These are phyloP conservation scores for Aleiodes alternator DNA, from an alignment of 2,888 invertebrate genomes.

Conservation along the genomic window DNA sequence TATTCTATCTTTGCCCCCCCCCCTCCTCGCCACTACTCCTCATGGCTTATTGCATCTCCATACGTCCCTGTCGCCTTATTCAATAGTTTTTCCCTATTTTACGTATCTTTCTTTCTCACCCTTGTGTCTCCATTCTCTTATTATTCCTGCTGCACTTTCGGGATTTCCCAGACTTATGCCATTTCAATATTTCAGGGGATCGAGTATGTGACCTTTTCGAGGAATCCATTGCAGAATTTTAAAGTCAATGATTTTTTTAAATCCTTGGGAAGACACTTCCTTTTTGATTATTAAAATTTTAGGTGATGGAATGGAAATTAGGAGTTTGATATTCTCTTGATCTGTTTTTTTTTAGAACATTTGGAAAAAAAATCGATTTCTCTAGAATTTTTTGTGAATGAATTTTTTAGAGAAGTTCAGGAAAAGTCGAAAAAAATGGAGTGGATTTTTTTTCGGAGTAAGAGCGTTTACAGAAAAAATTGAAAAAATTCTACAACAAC, in stretches of 20 bases:
- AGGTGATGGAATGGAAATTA: no score
- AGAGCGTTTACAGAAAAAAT: no score
- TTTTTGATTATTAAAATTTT: slow-evolving; percentile 1
- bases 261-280: neutral
- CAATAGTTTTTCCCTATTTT: slow-evolving; percentile 22
- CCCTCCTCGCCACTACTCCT: slow-evolving; percentile 48
- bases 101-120: neutral
- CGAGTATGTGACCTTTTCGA: neutral
- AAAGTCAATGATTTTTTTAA: no score
- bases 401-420: no score
- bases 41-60: slow-evolving; percentile 55
- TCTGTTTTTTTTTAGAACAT: neutral
- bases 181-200: slow-evolving; percentile 52
- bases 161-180: slow-evolving; percentile 46
- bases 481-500: no score
- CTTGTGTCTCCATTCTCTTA: slow-evolving; percentile 8
- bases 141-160: neutral
- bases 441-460: no score
- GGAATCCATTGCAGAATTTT: slow-evolving; percentile 3
- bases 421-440: no score
- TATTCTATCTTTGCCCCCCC: neutral
- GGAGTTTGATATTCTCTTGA: neutral
- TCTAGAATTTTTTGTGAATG: no score
- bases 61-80: slow-evolving; percentile 48
- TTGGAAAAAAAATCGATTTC: no score